Evolutionary conservation across 2,888 invertebrate species (phyloP).

Genomic region (Parnassius smintheus): DNA sequence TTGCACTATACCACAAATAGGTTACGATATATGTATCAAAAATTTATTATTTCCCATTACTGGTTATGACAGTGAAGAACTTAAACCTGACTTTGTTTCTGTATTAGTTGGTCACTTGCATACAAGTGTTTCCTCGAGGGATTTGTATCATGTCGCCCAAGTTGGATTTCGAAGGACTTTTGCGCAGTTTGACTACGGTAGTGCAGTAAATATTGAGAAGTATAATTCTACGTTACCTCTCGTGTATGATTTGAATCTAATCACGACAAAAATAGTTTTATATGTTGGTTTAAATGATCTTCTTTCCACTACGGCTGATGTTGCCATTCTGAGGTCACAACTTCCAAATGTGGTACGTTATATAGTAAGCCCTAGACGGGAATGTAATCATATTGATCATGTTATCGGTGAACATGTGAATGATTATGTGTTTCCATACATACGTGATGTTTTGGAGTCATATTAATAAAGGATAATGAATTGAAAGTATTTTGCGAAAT

Average conservation of each 20-base stretch:
- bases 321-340: slow-evolving; percentile 29
- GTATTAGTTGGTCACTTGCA: slow-evolving; percentile 43
- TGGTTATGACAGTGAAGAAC: slow-evolving; percentile 35
- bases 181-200: slow-evolving; percentile 33
- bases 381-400: slow-evolving; percentile 40
- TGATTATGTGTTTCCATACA: slow-evolving; percentile 34
- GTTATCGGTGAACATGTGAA: slow-evolving; percentile 38
- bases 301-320: slow-evolving; percentile 35
- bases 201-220: slow-evolving; percentile 9
- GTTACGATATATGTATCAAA: slow-evolving; percentile 30
- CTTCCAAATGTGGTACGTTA: slow-evolving; percentile 41
- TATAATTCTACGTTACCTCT: slow-evolving; percentile 39
- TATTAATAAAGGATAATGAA: slow-evolving; percentile 12
- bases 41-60: slow-evolving; percentile 17
- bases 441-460: slow-evolving; percentile 36
- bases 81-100: slow-evolving; percentile 40
- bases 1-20: slow-evolving; percentile 25
- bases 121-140: slow-evolving; percentile 44
- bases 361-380: slow-evolving; percentile 27
- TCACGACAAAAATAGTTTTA: slow-evolving; percentile 37
- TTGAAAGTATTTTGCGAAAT: too few species aligned
- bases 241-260: slow-evolving; percentile 38
- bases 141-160: slow-evolving; percentile 44
- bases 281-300: slow-evolving; percentile 37
- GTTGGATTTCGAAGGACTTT: slow-evolving; percentile 38